These are phyloP conservation scores for Zosterops japonicus DNA, from an alignment of 2,113 vertebrate genomes.

Conservation along the genomic window DNA sequence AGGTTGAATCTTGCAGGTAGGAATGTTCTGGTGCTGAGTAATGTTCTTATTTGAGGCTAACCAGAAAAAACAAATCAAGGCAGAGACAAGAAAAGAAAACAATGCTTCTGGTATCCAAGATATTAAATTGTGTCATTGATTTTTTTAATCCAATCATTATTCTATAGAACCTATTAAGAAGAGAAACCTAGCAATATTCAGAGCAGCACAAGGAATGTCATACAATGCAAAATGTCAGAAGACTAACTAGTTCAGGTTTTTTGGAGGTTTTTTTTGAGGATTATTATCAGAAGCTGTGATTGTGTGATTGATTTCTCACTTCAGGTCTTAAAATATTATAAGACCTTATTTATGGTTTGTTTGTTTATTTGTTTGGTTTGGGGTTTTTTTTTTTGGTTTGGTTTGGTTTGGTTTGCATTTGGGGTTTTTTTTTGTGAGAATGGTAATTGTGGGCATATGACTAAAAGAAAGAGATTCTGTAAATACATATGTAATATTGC, in stretches of 20 bases:
- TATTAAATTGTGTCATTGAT: accelerated
- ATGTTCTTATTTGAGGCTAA: background rate
- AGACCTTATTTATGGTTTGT: background rate
- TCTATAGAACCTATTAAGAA: background rate
- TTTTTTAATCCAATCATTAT: background rate
- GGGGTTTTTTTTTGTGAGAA: background rate
- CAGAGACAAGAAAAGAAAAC: background rate
- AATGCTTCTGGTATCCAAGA: background rate
- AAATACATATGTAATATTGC: background rate
- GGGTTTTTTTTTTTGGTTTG: background rate
- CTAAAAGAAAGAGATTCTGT: background rate
- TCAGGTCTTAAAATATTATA: background rate
- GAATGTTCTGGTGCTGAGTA: background rate
- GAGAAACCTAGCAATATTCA: background rate
- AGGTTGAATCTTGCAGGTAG: accelerated
- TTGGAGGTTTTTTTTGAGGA: background rate
- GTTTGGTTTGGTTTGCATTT: background rate
- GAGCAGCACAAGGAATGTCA: background rate
- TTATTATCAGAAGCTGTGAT: background rate
- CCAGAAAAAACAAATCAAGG: background rate
- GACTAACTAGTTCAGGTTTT: background rate
- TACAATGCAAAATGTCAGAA: background rate
- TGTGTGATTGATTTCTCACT: background rate
- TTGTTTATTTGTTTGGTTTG: background rate
- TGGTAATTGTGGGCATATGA: background rate